Base-by-base conservation (phyloP, 2,888 invertebrate genomes). In the Exocentrus adspersus region DNA sequence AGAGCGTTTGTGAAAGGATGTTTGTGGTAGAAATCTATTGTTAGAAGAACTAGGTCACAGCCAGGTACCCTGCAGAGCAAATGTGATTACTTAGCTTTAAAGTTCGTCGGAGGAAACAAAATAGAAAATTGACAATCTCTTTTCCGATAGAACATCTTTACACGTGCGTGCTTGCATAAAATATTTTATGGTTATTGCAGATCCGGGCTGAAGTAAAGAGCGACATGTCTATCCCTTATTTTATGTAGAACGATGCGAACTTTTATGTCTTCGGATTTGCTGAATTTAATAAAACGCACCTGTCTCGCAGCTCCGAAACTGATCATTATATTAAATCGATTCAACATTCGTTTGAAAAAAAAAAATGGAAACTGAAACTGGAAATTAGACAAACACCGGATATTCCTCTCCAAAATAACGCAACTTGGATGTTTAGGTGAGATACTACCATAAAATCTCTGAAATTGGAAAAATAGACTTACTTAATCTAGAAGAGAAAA, bases 301-400 rank as follows among this genome's bases (percentile, higher is more conserved):
- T 68, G 65, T 59, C 62, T 65, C 41, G 56, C 30, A 45, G 42
- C 65, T 60, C 59, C 43, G 63, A 41, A 56, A 48, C 61, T 58
- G 65, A 64, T 68, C 65, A 65, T 68, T 61, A 64, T 68, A 68
- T 68, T 68, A 65, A 68, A 65, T 59, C 61, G 68, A 65, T 68
- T 56, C 61, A 56, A 64, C 65, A 61, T 68, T 61, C 60, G 64
- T 68, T 61, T 48, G 52, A 20, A 65, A 54, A 50, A 57, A 67
- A 56, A 61, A 53, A 54, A 48, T 51, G 42, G 57, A 30, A 24
- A 46, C 53, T 30, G 17, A n/a, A n/a, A n/a, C n/a, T n/a, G n/a
- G 32, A 48, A 43, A 20, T 60, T 43, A 19, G 19, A n/a, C n/a
- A n/a, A n/a, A n/a, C n/a, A n/a, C n/a, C n/a, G n/a, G n/a, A n/a